These are phyloP conservation scores for Helarctos malayanus DNA, from an alignment of 2,797 vertebrate genomes.

Conservation along the genomic window DNA sequence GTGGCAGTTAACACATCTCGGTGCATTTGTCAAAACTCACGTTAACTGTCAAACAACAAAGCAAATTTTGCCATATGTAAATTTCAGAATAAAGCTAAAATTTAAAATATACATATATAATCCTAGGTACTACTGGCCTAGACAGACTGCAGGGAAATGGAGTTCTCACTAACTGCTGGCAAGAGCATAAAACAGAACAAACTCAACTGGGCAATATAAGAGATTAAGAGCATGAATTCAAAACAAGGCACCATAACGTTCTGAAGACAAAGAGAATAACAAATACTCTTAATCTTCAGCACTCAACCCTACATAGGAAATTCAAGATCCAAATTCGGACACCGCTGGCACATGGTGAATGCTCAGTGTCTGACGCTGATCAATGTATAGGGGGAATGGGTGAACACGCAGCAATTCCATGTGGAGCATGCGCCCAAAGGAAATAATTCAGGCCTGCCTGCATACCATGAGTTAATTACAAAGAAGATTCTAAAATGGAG, in stretches of 20 bases:
- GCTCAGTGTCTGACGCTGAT: neutral
- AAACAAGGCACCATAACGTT: slow-evolving; percentile 14
- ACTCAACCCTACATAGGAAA: neutral
- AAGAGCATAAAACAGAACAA: neutral
- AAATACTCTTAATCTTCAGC: neutral
- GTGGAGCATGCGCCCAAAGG: neutral
- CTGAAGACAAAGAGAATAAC: slow-evolving; percentile 1
- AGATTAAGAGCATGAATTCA: slow-evolving; percentile 6
- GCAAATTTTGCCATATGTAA: neutral
- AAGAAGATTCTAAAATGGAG: neutral
- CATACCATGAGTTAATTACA: neutral
- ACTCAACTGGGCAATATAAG: neutral
- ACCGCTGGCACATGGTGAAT: neutral
- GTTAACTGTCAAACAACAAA: neutral
- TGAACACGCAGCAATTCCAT: neutral
- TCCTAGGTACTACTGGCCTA: neutral
- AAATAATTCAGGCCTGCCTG: neutral
- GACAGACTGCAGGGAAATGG: neutral
- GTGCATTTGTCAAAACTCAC: neutral
- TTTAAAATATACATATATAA: neutral
- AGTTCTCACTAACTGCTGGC: neutral
- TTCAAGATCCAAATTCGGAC: slow-evolving; percentile 23
- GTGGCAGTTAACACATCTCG: neutral
- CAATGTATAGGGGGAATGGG: neutral
- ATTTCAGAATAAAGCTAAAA: neutral